Evolutionary conservation across 1,140 invertebrate species (phyloP), one percentile per base, ranked within the genome.

Genomic region (Coenobita brevimanus): DNA sequence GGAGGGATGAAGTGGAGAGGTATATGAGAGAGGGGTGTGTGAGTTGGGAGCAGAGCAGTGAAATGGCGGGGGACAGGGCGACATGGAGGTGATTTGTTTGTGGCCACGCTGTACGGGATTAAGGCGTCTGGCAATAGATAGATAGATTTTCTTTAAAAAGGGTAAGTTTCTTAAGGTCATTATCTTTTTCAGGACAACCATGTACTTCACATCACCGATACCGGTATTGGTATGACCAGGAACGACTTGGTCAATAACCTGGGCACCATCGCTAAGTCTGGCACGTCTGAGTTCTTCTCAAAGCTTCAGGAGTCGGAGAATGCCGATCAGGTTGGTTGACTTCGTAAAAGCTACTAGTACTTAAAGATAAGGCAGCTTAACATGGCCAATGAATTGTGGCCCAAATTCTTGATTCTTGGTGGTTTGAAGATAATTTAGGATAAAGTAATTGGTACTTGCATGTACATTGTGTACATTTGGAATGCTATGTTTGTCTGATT

Each of bases 181-280:
- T 2, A 69, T 54, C n/a, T 46, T 67, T 78, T 88, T 24, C 84
- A 89, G 82, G 98, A 99, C n/a, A 96, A 96, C 89, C 96, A 97
- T 90, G 95, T 98, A 81, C 93, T 99, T 21, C 97, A 98, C 92
- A 98, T 99, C 90, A 98, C 95, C 71, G 99, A 99, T 93, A 97
- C 98, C 36, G 99, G 99, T 92, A 96, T 99, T 91, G 99, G 98
- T 89, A 99, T 99, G 99, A 99, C 98, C 0, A 97, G 97, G 92
- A 93, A 95, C 85, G 99, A 99, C 92, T 93, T 99, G 3, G 95
- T 99, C 41, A 98, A 97, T 89, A 99, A 99, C 93, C 94, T 99
- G 60, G 99, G 99, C 90, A 99, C 99, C 27, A 99, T 99, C 90
- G 99, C 99, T 24, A 99, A 99, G 92, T 99, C 99, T 15, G 99